Base-by-base conservation (phyloP, 2,113 vertebrate species). In the Prietella phreatophila region DNA sequence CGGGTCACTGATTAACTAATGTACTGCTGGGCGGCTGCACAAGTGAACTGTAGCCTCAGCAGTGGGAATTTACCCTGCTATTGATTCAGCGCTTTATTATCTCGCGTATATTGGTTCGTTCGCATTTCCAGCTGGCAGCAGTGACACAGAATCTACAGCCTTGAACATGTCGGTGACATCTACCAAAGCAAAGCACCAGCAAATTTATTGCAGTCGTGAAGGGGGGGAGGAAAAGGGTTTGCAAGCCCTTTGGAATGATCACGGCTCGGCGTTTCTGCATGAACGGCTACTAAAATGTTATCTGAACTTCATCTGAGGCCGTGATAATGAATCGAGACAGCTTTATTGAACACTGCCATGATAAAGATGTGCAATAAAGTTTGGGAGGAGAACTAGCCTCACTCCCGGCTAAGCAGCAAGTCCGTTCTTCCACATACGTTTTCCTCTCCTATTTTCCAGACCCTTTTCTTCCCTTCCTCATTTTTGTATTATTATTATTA, bases 41-140 rank as follows among this genome's bases (percentile, higher is more conserved):
- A 58, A 50, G 65, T 79, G 86, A 82, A 82, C 79, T 87, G 85
- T 61, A 75, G 55, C 79, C 69, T 89, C 78, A 83, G 79, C 83
- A 87, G 75, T 85, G 86, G 81, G 73, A 89, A 89, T 89, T 83
- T 89, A 87, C 85, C 87, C 75, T 30, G 83, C 60, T 85, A 88
- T 89, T 87, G 83, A 91, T 83, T 90, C 90, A 89, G 88, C 88
- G 36, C 85, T 90, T 90, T 89, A 79, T 85, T 91, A 91, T 91
- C 90, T 90, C 7, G 8, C n/a, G 58, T 78, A 84, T 78, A 84
- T 87, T 85, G 85, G 80, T 85, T 85, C 5, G 73, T 30, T 15
- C 30, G 3, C 50, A 67, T 30, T 91, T 84, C 88, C 90, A 91
- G 83, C 90, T 87, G 88, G 86, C 90, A 85, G 83, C 83, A 81